phyloP scores from a whole-genome alignment of 2,888 invertebrate species.

The Agrochola macilenta region DNA sequence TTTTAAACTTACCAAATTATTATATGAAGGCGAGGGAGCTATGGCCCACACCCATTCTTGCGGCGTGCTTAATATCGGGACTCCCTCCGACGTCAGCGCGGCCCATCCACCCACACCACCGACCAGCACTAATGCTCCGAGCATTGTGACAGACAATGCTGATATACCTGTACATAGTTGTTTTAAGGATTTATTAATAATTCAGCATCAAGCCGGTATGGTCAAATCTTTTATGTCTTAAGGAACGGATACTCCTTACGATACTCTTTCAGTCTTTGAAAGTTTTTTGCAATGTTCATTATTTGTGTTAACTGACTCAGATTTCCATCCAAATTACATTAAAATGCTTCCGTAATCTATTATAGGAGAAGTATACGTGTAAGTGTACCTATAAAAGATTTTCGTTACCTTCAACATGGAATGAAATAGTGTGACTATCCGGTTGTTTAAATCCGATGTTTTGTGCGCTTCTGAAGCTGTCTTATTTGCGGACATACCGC shows the following conservation, averaged over 20 bases:
- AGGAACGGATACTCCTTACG: neutral
- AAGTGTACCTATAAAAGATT: no score
- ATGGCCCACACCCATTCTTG: slow-evolving; percentile 88
- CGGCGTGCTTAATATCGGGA: slow-evolving; percentile 78
- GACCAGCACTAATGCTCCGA: slow-evolving; percentile 83
- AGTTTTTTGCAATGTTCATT: neutral
- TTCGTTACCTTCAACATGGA: neutral
- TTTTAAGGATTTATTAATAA: neutral
- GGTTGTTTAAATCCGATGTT: no score
- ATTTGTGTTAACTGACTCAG: neutral
- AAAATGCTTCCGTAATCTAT: neutral
- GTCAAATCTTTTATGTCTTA: neutral
- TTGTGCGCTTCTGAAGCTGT: no score
- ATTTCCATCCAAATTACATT: no score
- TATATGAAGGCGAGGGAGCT: slow-evolving; percentile 80
- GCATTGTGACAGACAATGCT: slow-evolving; percentile 81
- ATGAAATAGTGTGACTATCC: neutral
- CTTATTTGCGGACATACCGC: no score
- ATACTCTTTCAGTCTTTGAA: neutral
- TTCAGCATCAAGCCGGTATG: neutral
- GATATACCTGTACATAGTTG: slow-evolving; percentile 79
- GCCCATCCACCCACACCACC: slow-evolving; percentile 88
- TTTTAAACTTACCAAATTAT: slow-evolving; percentile 77
- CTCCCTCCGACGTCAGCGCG: slow-evolving; percentile 85
- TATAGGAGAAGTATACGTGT: no score